Evolutionary conservation across 2,888 invertebrate species (phyloP).

Genomic region (Sinhomidia bicolor): DNA sequence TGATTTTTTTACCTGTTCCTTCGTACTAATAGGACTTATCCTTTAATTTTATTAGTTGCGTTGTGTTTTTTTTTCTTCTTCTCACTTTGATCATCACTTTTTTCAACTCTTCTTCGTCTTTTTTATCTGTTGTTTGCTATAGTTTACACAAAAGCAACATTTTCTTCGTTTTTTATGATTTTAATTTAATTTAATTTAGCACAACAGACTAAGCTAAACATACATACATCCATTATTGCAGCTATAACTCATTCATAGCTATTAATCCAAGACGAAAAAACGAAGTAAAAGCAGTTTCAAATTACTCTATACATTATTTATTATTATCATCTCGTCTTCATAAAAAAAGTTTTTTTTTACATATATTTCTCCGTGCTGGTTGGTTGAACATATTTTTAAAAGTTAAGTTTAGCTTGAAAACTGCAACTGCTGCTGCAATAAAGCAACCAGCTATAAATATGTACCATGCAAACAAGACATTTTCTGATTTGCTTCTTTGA

Average conservation of each 20-base stretch:
- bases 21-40: constrained; percentile 49
- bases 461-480: not conserved
- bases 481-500: not conserved
- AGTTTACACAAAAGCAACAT: too few species aligned
- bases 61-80: constrained; percentile 1
- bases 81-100: not conserved
- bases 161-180: constrained; percentile 10
- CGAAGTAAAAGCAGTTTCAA: not conserved
- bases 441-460: too few species aligned
- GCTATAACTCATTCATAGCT: constrained; percentile 6
- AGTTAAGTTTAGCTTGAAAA: not conserved
- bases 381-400: constrained; percentile 13
- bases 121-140: not conserved
- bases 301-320: not conserved
- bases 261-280: constrained; percentile 44
- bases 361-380: constrained; percentile 21
- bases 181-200: constrained; percentile 45
- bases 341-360: not conserved
- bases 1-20: constrained; percentile 56
- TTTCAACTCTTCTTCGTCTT: not conserved
- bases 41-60: constrained; percentile 46
- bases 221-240: not conserved
- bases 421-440: not conserved
- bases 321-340: not conserved
- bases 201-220: constrained; percentile 8